phyloP scores from a whole-genome alignment of 2,113 vertebrate species.

The Chitala chitala region DNA sequence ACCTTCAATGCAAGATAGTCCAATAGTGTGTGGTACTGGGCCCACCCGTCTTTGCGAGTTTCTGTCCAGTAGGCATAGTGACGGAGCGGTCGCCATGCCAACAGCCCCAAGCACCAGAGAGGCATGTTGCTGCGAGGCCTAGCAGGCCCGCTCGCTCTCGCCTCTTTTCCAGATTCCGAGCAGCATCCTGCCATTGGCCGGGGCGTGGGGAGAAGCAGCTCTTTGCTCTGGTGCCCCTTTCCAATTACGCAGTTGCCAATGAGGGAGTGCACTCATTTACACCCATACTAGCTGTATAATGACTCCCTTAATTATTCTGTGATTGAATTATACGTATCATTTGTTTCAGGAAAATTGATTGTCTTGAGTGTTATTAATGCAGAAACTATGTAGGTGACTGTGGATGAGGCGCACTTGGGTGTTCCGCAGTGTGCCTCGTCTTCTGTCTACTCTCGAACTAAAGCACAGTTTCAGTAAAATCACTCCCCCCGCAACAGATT shows the following conservation, averaged over 20 bases:
- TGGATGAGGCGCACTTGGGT: background rate
- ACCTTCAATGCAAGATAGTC: background rate
- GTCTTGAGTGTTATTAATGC: background rate
- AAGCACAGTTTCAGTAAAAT: background rate
- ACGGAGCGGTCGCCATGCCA: slow-evolving; percentile 25
- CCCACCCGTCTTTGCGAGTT: background rate
- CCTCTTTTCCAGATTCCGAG: background rate
- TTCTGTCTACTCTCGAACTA: background rate
- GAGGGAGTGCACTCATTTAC: background rate
- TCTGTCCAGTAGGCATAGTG: background rate
- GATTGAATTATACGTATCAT: background rate
- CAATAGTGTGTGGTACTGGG: background rate
- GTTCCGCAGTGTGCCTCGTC: background rate
- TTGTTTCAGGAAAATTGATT: background rate
- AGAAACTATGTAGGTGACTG: background rate
- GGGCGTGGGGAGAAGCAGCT: slow-evolving; percentile 4
- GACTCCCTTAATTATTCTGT: background rate
- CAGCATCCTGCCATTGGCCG: slow-evolving; percentile 12
- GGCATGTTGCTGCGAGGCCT: background rate
- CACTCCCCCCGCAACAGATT: background rate
- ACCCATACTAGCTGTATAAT: background rate
- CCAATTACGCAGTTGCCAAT: slow-evolving; percentile 19
- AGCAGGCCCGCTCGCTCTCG: background rate
- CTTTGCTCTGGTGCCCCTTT: background rate
- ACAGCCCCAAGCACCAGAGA: background rate